Evolutionary conservation across 1,140 invertebrate genomes (phyloP), one percentile per base, ranked within the genome.

Genomic region (Neotoxoptera formosana): DNA sequence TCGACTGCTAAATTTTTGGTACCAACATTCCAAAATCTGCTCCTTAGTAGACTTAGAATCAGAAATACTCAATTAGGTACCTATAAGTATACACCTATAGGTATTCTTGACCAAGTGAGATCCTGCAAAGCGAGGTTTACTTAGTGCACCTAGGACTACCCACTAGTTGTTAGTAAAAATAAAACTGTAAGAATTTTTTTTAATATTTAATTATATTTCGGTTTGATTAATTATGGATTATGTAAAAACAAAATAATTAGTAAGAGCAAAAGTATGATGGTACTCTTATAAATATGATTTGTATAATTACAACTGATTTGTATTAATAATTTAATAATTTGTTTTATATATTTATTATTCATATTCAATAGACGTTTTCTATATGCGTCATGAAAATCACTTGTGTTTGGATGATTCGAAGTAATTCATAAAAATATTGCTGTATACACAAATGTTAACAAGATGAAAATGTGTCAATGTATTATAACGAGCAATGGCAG

Each of bases 381-480:
- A 25, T 25, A 30, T 84, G 36, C 36, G 23, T 84, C 45, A 87
- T n/a, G 30, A 47, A 36, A 47, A 87, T 87, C 20, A 30, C 41
- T 89, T 53, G 23, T 56, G 36, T 25, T 56, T 36, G n/a, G 20
- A 34, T 56, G 88, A 56, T 89, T 36, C 48, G 8, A 89, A 89
- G 20, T 88, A 88, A 88, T 48, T 88, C n/a, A 48, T 89, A 53
- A 3, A 8, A 89, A 89, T 89, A 51, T 89, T 87, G 47, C 47
- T 88, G 20, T 88, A 89, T 89, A 89, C 91, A 92, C 76, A 92
- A 92, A 81, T 81, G 9, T 51, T 92, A 92, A 92, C 91, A 48
- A 92, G 91, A 91, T 76, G 47, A 92, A 83, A 84, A 92, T 83
- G 67, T 92, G 91, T 92, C 91, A 83, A 92, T 92, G 76, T 92